Evolutionary conservation across 1,140 invertebrate species (phyloP), one percentile per base, ranked within the genome.

Genomic region (Onthophagus taurus): DNA sequence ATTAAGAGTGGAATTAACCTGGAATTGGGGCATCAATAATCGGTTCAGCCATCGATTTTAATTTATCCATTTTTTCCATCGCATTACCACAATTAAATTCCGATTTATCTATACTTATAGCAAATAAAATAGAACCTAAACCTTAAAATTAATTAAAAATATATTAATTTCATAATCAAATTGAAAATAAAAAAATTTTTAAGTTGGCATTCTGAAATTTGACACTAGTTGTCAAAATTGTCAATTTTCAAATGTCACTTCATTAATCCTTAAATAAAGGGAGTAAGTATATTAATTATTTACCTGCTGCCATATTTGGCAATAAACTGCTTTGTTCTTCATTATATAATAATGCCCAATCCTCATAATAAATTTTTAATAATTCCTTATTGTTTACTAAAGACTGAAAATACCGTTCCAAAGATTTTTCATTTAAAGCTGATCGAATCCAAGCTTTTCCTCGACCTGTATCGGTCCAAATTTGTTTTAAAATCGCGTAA

Each of bases 391-490:
- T 79, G 53, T 75, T 74, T 17, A 90, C 66, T 47, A 92, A 72
- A 58, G 80, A 78, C 59, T 85, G 78, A 51, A 91, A 72, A 67
- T 82, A 74, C 48, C 88, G 76, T 66, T 92, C 89, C 12, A 95
- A 68, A 2, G 86, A 89, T 55, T 84, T 74, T 65, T 95, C 91
- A 72, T 94, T 94, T 7, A 94, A 68, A 17, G 85, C 71, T 23
- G 87, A 82, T 55, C 91, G 66, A 11, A 94, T 69, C 83, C 90
- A 95, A 12, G 89, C 86, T 64, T 85, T 72, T 11, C 87, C 89
- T 49, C 84, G 72, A 13, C 88, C 88, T 44, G 76, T 71, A 65
- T 90, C 86, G 13, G 84, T 88, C 51, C 77, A 80, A 11, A 94
- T 80, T 52, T 83, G 78, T 55, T 82, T 77, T 19, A 94, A 67